Conservation (phyloP, 2,797 vertebrate genomes). For the Australoheros facetus region DNA sequence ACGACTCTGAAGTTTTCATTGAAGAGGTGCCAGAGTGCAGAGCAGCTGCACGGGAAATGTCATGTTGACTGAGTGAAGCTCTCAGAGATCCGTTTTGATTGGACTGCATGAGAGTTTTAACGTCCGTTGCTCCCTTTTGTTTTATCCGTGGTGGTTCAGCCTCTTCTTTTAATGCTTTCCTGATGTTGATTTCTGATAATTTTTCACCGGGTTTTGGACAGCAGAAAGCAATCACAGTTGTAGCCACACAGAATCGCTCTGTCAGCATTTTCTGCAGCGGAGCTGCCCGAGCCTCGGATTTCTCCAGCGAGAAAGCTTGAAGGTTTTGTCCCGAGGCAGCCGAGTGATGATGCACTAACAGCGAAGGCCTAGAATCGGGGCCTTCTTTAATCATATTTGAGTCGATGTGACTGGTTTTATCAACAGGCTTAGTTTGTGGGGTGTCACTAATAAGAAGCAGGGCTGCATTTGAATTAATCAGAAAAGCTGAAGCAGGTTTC, state of each 20-base stretch:
- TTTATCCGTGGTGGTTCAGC: not conserved
- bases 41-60: slow-evolving; percentile 7
- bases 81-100: not conserved
- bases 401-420: slow-evolving; percentile 4
- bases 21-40: slow-evolving; percentile 14
- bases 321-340: slow-evolving; percentile 16
- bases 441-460: not conserved
- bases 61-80: not conserved
- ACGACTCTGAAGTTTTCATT: not conserved
- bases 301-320: slow-evolving; percentile 36
- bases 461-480: not conserved
- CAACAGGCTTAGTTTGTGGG: not conserved
- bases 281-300: slow-evolving; percentile 9
- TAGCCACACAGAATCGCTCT: not conserved
- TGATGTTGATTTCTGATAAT: not conserved
- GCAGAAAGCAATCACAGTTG: slow-evolving; percentile 2
- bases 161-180: not conserved
- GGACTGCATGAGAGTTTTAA: not conserved
- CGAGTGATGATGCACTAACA: slow-evolving; percentile 33
- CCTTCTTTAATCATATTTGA: slow-evolving; percentile 8
- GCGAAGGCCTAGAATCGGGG: not conserved
- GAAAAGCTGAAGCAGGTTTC: slow-evolving; percentile 6
- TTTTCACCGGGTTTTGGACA: not conserved
- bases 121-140: not conserved
- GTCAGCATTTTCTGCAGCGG: slow-evolving; percentile 32